Base-by-base conservation (phyloP, 2,113 vertebrate species). In the Thinocorus orbignyianus region DNA sequence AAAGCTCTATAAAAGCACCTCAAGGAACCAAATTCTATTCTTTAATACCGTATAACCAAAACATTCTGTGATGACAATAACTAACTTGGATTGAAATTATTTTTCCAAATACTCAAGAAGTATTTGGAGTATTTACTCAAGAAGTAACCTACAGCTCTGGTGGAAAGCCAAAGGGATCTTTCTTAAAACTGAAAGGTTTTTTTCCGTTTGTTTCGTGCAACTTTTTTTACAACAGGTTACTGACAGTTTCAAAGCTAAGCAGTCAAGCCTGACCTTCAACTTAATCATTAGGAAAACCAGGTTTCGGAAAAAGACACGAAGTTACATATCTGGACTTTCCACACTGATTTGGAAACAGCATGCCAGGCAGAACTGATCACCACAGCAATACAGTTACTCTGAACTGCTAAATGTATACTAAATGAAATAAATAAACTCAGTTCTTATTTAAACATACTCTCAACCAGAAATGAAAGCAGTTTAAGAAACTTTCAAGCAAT, bases 121-220 rank as follows among this genome's bases (percentile, higher is more conserved):
- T 71, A 46, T n/a, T n/a, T n/a, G n/a, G n/a, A n/a, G n/a, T n/a
- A n/a, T n/a, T n/a, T 3, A 33, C 6, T 5, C 28, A 48, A 51
- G 15, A 71, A 71, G 17, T 71, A 46, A 71, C 7, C 14, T 87
- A 66, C 10, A 54, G 42, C 15, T 65, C 62, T 25, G 4, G 15
- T 2, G 2, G 25, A 78, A 92, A 84, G 60, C 24, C 60, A 70
- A 58, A 70, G 7, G 2, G 25, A 48, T 22, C 22, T 20, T 70
- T 62, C 41, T 70, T 52, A 48, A 61, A 79, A 68, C 1, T 9
- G 3, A 39, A 6, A 11, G 2, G 0, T 0, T 0, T 13, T 41
- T 66, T 81, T 3, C 41, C 78, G 5, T 8, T 79, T 31, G 16
- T 2, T 11, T 76, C 11, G 52, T 33, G 74, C 2, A 22, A 30